A percentile compares a stretch with the other conserved stretches of the same genome.
Evolutionary conservation across 2,888 invertebrate species (phyloP).

Genomic region (Stegophylla sp.): DNA sequence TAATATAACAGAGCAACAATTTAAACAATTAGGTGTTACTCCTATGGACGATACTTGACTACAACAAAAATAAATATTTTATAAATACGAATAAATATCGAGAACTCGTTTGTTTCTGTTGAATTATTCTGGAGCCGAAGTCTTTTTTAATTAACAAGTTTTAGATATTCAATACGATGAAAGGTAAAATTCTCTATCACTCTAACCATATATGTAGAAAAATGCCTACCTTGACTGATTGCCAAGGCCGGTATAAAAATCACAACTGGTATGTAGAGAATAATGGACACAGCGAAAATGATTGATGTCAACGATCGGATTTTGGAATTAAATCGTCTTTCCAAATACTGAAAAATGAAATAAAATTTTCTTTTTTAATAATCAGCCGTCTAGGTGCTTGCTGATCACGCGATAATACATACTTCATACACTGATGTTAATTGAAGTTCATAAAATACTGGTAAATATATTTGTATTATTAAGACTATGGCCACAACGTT

Average conservation of each 20-base stretch:
- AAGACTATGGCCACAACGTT: slow-evolving; percentile 66
- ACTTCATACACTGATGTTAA: slow-evolving; percentile 79
- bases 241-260: slow-evolving; percentile 88
- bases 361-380: background rate
- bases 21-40: no score
- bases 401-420: background rate
- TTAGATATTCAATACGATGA: no score
- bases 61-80: no score
- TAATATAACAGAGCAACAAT: no score
- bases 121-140: no score
- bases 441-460: slow-evolving; percentile 77
- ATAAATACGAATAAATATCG: no score
- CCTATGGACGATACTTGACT: no score
- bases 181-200: no score
- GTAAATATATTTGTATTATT: slow-evolving; percentile 70
- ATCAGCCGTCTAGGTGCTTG: background rate
- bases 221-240: slow-evolving; percentile 75
- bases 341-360: slow-evolving; percentile 63
- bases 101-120: no score
- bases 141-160: no score
- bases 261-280: slow-evolving; percentile 81
- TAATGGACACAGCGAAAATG: slow-evolving; percentile 61
- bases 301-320: slow-evolving; percentile 62
- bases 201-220: no score
- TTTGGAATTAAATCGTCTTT: slow-evolving; percentile 62